Conservation (phyloP, 2,888 invertebrate genomes). For the Protophormia terraenovae region DNA sequence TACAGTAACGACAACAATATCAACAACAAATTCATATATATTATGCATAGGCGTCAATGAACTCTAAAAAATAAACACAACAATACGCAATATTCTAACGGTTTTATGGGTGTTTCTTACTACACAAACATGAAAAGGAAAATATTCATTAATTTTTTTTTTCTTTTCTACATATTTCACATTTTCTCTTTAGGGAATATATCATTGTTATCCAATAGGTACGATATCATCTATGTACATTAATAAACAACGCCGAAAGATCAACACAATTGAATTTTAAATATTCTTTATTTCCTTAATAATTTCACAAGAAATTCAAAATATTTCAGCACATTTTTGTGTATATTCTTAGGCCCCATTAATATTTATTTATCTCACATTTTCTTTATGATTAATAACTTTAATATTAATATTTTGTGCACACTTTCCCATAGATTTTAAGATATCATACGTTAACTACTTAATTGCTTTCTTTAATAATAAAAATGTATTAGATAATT, state of each 20-base stretch:
- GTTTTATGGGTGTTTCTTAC: not conserved
- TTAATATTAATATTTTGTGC: too few relatives aligned
- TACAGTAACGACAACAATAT: not conserved
- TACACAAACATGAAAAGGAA: not conserved
- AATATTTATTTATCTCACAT: not conserved
- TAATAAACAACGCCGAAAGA: not conserved
- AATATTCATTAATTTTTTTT: not conserved
- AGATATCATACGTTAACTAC: too few relatives aligned
- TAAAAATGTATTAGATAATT: not conserved
- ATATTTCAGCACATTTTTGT: not conserved
- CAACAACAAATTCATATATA: not conserved
- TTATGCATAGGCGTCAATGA: slow-evolving; percentile 15
- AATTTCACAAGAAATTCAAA: not conserved
- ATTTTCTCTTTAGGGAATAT: not conserved
- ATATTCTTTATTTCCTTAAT: not conserved
- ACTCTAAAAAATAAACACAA: not conserved
- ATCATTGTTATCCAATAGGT: not conserved
- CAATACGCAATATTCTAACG: not conserved
- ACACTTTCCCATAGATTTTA: too few relatives aligned
- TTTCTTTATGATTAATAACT: too few relatives aligned
- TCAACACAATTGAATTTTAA: not conserved
- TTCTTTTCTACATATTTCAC: too few relatives aligned
- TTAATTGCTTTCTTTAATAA: too few relatives aligned
- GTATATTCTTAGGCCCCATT: not conserved
- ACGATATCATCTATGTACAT: too few relatives aligned